A percentile compares a stretch with the other conserved stretches of the same genome.
Evolutionary conservation across 2,797 vertebrate genomes (phyloP).

Genomic region (Strix occidentalis): DNA sequence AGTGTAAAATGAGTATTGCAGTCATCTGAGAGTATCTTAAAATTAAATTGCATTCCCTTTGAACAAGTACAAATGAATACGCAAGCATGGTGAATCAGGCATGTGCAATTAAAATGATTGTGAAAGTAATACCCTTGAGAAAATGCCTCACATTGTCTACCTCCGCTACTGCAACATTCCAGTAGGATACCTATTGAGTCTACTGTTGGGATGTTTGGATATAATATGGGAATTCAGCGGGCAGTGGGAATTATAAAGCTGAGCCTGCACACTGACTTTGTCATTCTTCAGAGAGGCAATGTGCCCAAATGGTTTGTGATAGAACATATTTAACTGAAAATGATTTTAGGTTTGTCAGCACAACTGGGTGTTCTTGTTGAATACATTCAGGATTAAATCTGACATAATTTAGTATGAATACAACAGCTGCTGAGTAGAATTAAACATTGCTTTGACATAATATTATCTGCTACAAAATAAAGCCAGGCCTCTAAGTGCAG

Average conservation of each 20-base stretch:
- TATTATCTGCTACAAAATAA: constrained; percentile 21
- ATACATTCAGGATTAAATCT: background rate
- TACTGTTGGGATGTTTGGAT: background rate
- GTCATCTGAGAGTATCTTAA: background rate
- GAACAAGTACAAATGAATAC: constrained; percentile 5
- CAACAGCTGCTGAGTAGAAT: constrained; percentile 3
- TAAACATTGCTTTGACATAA: background rate
- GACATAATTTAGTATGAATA: constrained; percentile 27
- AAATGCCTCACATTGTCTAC: background rate
- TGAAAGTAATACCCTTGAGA: constrained; percentile 52
- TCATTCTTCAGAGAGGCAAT: background rate
- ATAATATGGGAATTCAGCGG: background rate
- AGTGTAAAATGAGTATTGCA: background rate
- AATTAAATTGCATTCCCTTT: constrained; percentile 23
- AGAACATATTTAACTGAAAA: constrained; percentile 8
- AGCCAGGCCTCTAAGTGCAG: background rate
- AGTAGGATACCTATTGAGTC: background rate
- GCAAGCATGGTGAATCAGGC: background rate
- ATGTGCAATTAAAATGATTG: background rate
- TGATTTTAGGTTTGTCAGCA: background rate
- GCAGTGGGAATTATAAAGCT: background rate
- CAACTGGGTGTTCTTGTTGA: constrained; percentile 5
- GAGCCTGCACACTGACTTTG: background rate
- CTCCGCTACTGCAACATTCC: background rate
- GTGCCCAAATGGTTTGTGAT: background rate